These are phyloP conservation scores for Bucco capensis DNA, from an alignment of 2,113 vertebrate genomes.

Conservation along the genomic window DNA sequence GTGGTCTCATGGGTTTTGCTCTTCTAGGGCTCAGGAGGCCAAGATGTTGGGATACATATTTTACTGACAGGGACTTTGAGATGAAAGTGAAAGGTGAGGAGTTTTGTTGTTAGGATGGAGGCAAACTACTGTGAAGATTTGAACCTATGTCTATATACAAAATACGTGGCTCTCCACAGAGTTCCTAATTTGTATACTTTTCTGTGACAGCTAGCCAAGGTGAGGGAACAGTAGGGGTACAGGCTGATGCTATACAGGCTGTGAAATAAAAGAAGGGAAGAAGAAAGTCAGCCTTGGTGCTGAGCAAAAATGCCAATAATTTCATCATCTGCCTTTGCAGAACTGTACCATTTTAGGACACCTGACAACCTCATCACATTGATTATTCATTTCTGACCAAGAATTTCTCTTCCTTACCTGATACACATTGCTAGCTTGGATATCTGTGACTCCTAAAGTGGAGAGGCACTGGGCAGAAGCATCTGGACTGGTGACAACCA, in stretches of 20 bases:
- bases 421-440: neutral
- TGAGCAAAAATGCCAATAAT: neutral
- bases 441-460: neutral
- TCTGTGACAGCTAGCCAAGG: neutral
- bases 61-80: neutral
- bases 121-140: neutral
- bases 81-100: neutral
- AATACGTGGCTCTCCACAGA: neutral
- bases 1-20: neutral
- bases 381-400: neutral
- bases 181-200: neutral
- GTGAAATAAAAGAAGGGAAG: neutral
- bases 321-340: neutral
- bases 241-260: neutral
- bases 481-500: neutral
- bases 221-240: neutral
- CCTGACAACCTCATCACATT: neutral
- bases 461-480: neutral
- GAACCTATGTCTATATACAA: neutral
- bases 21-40: neutral
- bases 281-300: neutral
- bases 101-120: neutral
- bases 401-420: neutral
- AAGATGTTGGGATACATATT: neutral
- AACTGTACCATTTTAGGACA: neutral